Evolutionary conservation across 1,140 invertebrate species (phyloP).

Genomic region (Drosophila ogumai): DNA sequence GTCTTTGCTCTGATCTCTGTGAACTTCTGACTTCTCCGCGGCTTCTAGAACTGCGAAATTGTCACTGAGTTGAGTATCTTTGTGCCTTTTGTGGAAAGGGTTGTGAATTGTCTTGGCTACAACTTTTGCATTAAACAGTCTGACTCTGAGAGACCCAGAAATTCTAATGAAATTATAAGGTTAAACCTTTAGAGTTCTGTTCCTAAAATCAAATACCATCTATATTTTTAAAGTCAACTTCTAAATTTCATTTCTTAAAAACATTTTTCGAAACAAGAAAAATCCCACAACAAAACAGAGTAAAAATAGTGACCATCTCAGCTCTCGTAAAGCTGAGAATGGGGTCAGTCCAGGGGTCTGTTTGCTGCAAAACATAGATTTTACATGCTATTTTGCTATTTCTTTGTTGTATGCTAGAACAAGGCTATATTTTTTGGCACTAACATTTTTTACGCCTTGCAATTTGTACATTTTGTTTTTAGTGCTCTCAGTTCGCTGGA

Average conservation of each 20-base stretch:
- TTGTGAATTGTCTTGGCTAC: not conserved
- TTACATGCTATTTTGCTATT: constrained; percentile 1
- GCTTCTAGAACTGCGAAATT: constrained; percentile 2
- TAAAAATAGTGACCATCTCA: constrained; percentile 27
- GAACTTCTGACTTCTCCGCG: not conserved
- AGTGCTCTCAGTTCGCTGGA: constrained; percentile 12
- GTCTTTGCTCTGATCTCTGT: constrained; percentile 32
- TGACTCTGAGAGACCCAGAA: not conserved
- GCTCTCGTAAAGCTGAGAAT: constrained; percentile 17
- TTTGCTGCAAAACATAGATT: constrained; percentile 1
- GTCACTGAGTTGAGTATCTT: constrained; percentile 19
- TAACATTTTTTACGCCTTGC: constrained; percentile 14
- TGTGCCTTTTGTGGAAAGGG: not conserved
- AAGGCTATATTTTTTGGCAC: constrained; percentile 18
- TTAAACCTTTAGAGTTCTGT: not conserved
- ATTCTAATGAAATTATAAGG: too few relatives aligned
- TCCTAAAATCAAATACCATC: not conserved
- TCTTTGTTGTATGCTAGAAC: not conserved
- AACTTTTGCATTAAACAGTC: not conserved
- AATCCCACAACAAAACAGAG: not conserved
- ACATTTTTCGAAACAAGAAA: not conserved
- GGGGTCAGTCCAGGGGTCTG: constrained; percentile 9
- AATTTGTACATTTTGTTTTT: constrained; percentile 9
- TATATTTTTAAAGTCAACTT: not conserved
- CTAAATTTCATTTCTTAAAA: not conserved